Percentiles rank a stretch among this genome's conserved stretches.
phyloP scores from a whole-genome alignment of 2,797 vertebrate genomes.

The Coluber constrictor region DNA sequence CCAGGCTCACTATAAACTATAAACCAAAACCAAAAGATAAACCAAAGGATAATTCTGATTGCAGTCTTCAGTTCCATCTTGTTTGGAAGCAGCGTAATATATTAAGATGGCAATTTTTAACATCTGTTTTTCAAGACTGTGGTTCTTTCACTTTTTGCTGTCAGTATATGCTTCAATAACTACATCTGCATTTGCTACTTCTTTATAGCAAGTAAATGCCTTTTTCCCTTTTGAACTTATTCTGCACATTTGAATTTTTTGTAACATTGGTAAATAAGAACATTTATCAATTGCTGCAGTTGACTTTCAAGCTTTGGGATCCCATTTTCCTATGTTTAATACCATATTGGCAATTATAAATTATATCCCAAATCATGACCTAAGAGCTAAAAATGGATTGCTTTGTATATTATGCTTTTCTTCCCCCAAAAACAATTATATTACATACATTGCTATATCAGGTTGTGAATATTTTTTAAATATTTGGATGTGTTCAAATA shows the following conservation, averaged over 20 bases:
- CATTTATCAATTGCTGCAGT: not conserved
- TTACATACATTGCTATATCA: not conserved
- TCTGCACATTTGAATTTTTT: slow-evolving; percentile 6
- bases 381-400: not conserved
- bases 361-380: not conserved
- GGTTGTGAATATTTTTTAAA: not conserved
- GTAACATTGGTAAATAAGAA: slow-evolving; percentile 4
- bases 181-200: not conserved
- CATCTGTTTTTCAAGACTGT: slow-evolving; percentile 1
- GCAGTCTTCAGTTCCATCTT: slow-evolving; percentile 1
- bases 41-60: not conserved
- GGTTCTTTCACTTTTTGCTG: not conserved
- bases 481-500: not conserved
- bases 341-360: not conserved
- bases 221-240: slow-evolving; percentile 30
- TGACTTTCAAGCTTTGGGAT: not conserved
- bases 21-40: not conserved
- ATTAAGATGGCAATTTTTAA: slow-evolving; percentile 2
- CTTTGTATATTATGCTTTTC: not conserved
- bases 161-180: slow-evolving; percentile 19
- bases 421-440: not conserved
- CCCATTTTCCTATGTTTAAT: not conserved
- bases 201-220: not conserved
- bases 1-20: too few relatives aligned
- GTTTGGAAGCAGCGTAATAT: slow-evolving; percentile 16